Evolutionary conservation across 1,140 invertebrate species (phyloP).

Genomic region (Drosophila lacertosa): DNA sequence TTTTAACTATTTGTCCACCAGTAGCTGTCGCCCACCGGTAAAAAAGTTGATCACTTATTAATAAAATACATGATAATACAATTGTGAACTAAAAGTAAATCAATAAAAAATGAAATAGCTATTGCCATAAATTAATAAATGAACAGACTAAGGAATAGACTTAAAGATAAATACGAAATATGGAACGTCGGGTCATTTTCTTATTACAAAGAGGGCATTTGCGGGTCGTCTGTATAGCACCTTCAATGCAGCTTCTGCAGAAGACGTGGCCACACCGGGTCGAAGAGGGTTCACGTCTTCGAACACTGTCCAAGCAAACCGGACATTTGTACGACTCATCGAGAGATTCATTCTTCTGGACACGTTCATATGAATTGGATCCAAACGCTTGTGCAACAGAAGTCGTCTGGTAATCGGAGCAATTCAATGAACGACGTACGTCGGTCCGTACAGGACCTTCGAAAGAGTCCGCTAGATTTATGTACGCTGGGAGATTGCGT

Average conservation of each 20-base stretch:
- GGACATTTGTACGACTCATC: slow-evolving; percentile 58
- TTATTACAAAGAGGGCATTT: slow-evolving; percentile 67
- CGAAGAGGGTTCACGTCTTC: slow-evolving; percentile 34
- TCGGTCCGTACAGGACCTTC: no score
- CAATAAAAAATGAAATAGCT: background rate
- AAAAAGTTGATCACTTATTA: no score
- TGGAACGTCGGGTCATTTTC: slow-evolving; percentile 31
- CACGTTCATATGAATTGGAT: no score
- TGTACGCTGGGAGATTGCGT: background rate
- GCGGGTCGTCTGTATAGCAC: slow-evolving; percentile 25
- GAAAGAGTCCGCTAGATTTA: background rate
- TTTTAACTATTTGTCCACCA: no score
- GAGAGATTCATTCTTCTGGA: background rate
- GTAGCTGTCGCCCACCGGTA: no score
- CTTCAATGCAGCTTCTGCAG: slow-evolving; percentile 47
- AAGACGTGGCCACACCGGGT: slow-evolving; percentile 68
- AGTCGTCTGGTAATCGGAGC: background rate
- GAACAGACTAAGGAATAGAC: background rate
- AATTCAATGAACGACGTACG: background rate
- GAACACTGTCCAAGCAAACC: slow-evolving; percentile 52
- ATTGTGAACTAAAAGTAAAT: no score
- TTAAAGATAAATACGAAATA: slow-evolving; percentile 58
- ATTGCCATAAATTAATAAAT: background rate
- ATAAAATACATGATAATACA: no score
- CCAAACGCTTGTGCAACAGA: no score